These are phyloP conservation scores for Eulacestoma nigropectus DNA, from an alignment of 2,113 vertebrate genomes.

Conservation along the genomic window DNA sequence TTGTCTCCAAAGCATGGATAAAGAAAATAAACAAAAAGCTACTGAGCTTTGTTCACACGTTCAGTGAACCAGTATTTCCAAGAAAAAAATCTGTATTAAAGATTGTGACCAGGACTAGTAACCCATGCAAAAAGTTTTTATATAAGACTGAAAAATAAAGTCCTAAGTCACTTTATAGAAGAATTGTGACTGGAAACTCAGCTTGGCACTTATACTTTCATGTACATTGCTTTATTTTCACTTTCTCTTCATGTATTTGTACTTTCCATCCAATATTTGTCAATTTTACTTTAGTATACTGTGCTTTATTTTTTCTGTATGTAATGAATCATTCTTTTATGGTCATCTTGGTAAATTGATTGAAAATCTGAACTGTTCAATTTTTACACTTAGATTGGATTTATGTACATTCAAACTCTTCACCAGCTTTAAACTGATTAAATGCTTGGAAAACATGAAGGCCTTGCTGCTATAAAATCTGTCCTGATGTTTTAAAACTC, in stretches of 20 bases:
- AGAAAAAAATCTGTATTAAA: background rate
- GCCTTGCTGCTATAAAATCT: background rate
- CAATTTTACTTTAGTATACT: background rate
- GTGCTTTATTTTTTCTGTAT: background rate
- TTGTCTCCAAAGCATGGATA: background rate
- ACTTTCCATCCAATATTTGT: background rate
- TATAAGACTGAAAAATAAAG: background rate
- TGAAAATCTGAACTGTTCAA: background rate
- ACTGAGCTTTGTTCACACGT: accelerated
- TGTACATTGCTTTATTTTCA: background rate
- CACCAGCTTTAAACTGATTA: background rate
- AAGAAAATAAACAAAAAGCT: background rate
- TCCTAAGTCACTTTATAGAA: background rate
- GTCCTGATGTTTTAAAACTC: background rate
- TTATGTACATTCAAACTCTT: background rate
- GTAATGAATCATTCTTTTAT: background rate
- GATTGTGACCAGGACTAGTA: background rate
- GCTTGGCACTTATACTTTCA: background rate
- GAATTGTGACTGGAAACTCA: background rate
- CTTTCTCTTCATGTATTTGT: background rate
- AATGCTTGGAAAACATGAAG: background rate
- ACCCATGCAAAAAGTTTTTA: background rate
- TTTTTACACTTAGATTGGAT: background rate
- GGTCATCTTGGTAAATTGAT: background rate
- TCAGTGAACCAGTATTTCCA: background rate